A percentile compares a stretch with the other conserved stretches of the same genome.
These are phyloP conservation scores for Pseudoips prasinana DNA, from an alignment of 2,888 invertebrate species.

Conservation along the genomic window DNA sequence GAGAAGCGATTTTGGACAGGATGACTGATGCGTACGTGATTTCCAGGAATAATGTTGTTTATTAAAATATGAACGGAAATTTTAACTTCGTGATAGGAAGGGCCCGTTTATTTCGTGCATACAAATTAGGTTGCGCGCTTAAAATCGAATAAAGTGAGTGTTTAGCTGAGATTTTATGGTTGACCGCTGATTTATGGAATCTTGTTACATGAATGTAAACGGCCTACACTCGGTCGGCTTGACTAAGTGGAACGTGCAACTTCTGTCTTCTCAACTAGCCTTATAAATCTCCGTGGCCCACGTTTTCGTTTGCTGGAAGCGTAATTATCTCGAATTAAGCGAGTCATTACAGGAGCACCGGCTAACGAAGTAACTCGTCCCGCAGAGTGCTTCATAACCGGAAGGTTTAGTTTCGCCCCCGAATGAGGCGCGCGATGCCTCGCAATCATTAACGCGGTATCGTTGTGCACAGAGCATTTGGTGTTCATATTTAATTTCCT, in stretches of 20 bases:
- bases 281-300: conserved; percentile 61
- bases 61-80: conserved; percentile 73
- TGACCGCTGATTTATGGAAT: conserved; percentile 53
- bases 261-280: conserved; percentile 44
- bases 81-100: conserved; percentile 75
- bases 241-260: conserved; percentile 45
- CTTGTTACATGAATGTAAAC: conserved; percentile 52
- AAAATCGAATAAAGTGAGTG: conserved; percentile 63
- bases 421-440: conserved; percentile 43
- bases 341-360: conserved; percentile 65
- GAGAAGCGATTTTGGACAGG: conserved; percentile 71
- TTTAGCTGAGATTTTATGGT: conserved; percentile 56
- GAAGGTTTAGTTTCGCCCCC: conserved; percentile 71
- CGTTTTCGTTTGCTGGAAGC: conserved; percentile 61
- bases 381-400: conserved; percentile 55
- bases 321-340: conserved; percentile 77
- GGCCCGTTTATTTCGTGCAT: conserved; percentile 56
- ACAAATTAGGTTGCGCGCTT: conserved; percentile 62
- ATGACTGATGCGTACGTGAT: conserved; percentile 70
- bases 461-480: conserved; percentile 55
- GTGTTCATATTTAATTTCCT: conserved; percentile 54
- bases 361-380: conserved; percentile 66
- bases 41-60: conserved; percentile 62
- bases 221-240: conserved; percentile 46
- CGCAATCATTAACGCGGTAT: conserved; percentile 58